phyloP scores from a whole-genome alignment of 1,140 invertebrate genomes.

The Carposina sasakii region DNA sequence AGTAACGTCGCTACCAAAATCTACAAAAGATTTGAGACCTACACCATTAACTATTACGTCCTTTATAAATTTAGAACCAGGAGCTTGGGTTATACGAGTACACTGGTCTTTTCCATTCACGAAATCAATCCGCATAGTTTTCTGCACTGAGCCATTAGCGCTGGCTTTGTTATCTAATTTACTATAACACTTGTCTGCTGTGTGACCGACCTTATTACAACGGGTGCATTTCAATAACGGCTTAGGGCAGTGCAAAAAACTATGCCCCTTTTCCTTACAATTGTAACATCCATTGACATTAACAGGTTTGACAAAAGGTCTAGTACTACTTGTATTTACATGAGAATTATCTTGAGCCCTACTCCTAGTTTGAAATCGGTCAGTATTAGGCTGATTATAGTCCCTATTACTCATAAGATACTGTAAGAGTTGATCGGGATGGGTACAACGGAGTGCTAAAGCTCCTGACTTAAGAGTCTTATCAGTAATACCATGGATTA shows the following conservation, averaged over 20 bases:
- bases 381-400: too few species aligned
- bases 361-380: too few species aligned
- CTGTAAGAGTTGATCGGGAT: constrained; percentile 7
- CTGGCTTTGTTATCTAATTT: background rate
- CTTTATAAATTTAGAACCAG: constrained; percentile 5
- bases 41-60: background rate
- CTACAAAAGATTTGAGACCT: background rate
- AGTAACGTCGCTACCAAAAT: constrained; percentile 6
- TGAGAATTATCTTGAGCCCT: too few species aligned
- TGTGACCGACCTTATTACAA: constrained; percentile 9
- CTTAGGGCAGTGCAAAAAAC: constrained; percentile 10
- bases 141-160: background rate
- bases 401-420: constrained; percentile 7
- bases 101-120: background rate
- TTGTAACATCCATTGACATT: background rate
- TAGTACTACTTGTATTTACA: too few species aligned
- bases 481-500: constrained; percentile 5
- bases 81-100: background rate
- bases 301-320: background rate
- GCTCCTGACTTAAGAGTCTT: constrained; percentile 6
- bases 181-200: background rate
- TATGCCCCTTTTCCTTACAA: constrained; percentile 8
- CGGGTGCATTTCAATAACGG: constrained; percentile 3
- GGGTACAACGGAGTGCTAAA: constrained; percentile 1
- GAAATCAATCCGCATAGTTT: constrained; percentile 8